Base-by-base conservation (phyloP, 2,797 vertebrate species). In the Anguilla anguilla region DNA sequence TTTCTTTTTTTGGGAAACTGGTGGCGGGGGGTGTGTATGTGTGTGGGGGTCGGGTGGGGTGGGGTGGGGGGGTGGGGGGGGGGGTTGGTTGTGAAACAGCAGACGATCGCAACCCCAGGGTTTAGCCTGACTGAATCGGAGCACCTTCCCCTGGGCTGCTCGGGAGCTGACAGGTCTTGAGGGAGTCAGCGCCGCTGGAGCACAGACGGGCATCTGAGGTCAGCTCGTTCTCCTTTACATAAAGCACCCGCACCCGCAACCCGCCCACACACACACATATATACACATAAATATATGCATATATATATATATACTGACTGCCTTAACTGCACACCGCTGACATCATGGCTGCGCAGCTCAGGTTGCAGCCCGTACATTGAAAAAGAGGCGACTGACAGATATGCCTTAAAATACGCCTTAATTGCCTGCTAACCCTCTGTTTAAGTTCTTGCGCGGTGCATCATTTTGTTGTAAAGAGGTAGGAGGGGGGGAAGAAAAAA, bases 211-310 rank as follows among this genome's bases (percentile, higher is more conserved):
- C 39, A 28, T 22, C 81, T 77, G 64, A 74, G 81, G 46, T 84
- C 67, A 86, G 25, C 82, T 84, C 25, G 25, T 43, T 84, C 77
- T 61, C 28, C 9, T 84, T 84, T 55, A 35, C 88, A 89, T 87
- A 79, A 83, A 83, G 31, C 53, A 61, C 49, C 79, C 61, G 39
- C 39, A 3, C 6, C 13, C 51, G 64, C 31, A 46, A 55, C 64
- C 53, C 87, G 39, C 39, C 39, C 39, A 53, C 11, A 11, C 51
- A 53, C 11, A 9, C 51, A 53, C 51, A 53, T 11, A 53, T 2
- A 53, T 53, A 53, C 51, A 51, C 7, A 51, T 51, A 51, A 51
- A 6, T 51, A 51, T 10, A 51, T 51, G 9, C 9, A 51, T 7
- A 51, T 10, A 51, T 35, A n/a, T n/a, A 35, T 35, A 39, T 39